Percentiles rank a stretch among this genome's conserved stretches.
These are phyloP conservation scores for Nineta flava DNA, from an alignment of 2,888 invertebrate genomes.

Conservation along the genomic window DNA sequence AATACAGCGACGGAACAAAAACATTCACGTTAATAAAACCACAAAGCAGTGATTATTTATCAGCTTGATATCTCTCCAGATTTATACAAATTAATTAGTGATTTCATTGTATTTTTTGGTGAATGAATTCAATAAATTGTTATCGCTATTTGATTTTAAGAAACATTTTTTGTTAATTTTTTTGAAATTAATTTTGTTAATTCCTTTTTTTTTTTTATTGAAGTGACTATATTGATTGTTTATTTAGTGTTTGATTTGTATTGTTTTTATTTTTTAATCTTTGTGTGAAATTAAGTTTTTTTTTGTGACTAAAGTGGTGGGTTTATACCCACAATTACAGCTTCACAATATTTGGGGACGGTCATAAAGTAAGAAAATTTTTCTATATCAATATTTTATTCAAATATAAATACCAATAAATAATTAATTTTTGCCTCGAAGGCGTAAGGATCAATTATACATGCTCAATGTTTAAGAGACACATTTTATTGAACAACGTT, in stretches of 20 bases:
- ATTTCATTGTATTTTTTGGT: no score
- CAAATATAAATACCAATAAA: background rate
- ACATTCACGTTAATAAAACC: background rate
- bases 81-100: no score
- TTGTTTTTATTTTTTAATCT: background rate
- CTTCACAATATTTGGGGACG: conserved; percentile 31
- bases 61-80: no score
- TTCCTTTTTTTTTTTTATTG: background rate
- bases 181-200: background rate
- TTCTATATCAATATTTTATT: background rate
- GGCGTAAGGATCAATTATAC: no score
- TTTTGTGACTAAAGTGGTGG: background rate
- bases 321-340: conserved; percentile 20
- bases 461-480: no score
- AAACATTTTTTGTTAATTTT: background rate
- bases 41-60: background rate
- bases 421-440: no score
- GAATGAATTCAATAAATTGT: no score
- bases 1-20: background rate
- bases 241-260: background rate
- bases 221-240: background rate
- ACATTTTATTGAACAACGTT: no score
- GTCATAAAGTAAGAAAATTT: conserved; percentile 24
- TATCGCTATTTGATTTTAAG: no score
- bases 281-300: conserved; percentile 1